Percentiles rank a stretch among this genome's conserved stretches.
Evolutionary conservation across 1,140 invertebrate genomes (phyloP).

Genomic region (Sycobia sp.): DNA sequence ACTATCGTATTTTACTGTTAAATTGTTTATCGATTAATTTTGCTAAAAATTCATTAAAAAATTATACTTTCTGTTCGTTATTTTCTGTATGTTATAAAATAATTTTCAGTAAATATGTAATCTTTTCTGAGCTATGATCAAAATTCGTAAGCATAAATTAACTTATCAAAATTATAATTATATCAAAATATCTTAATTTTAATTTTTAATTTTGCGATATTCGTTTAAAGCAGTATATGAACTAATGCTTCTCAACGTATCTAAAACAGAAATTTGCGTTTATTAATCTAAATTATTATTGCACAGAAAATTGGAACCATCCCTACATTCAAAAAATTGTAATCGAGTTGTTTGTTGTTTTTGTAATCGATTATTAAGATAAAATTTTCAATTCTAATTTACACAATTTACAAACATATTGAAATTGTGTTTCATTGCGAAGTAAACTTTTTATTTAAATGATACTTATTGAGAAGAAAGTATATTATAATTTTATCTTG

Average conservation of each 20-base stretch:
- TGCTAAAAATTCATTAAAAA: too few relatives aligned
- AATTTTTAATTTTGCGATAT: too few relatives aligned
- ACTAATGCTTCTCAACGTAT: slow-evolving; percentile 11
- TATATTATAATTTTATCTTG: slow-evolving; percentile 34
- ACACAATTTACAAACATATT: slow-evolving; percentile 9
- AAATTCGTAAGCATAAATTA: slow-evolving; percentile 13
- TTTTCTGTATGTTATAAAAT: not conserved
- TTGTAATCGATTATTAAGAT: slow-evolving; percentile 20
- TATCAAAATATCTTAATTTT: too few relatives aligned
- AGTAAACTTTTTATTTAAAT: too few relatives aligned
- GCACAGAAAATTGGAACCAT: too few relatives aligned
- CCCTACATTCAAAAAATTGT: slow-evolving; percentile 24
- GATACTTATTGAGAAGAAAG: too few relatives aligned
- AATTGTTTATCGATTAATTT: too few relatives aligned
- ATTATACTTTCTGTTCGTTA: too few relatives aligned
- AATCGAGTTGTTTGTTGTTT: slow-evolving; percentile 1
- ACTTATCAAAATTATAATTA: slow-evolving; percentile 24
- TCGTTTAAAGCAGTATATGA: too few relatives aligned
- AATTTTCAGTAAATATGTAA: slow-evolving; percentile 1
- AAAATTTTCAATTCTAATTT: slow-evolving; percentile 9
- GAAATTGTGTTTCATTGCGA: not conserved
- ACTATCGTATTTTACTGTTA: not conserved
- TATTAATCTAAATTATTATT: too few relatives aligned
- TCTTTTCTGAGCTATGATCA: slow-evolving; percentile 29
- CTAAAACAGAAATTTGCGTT: too few relatives aligned